Percentiles rank a stretch among this genome's conserved stretches.
Evolutionary conservation across 2,797 vertebrate species (phyloP).

Genomic region (Lutjanus argentimaculatus): DNA sequence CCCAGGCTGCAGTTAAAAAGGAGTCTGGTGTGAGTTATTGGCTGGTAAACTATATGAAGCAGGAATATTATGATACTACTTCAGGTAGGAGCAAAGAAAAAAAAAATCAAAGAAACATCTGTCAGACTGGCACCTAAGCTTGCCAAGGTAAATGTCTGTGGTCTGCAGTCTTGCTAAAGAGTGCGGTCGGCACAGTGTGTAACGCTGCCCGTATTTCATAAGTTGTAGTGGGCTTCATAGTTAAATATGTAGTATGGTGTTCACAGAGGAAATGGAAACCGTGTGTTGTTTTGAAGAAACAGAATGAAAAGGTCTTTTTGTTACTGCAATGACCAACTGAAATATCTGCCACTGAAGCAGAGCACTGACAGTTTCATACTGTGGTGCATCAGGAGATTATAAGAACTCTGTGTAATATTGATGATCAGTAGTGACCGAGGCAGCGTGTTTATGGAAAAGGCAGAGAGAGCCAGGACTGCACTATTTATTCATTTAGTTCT

Average conservation of each 20-base stretch:
- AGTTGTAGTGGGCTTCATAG: slow-evolving; percentile 42
- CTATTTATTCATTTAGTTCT: slow-evolving; percentile 24
- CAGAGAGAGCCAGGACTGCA: slow-evolving; percentile 7
- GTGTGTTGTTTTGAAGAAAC: slow-evolving; percentile 63
- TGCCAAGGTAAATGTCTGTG: slow-evolving; percentile 72
- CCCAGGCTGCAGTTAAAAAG: not conserved
- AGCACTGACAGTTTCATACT: slow-evolving; percentile 30
- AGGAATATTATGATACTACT: slow-evolving; percentile 32
- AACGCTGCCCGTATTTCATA: slow-evolving; percentile 54
- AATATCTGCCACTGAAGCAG: slow-evolving; percentile 45
- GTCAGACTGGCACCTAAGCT: slow-evolving; percentile 22
- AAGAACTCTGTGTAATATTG: slow-evolving; percentile 26
- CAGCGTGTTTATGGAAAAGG: slow-evolving; percentile 28
- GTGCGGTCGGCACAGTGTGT: slow-evolving; percentile 35
- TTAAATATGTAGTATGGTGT: slow-evolving; percentile 43
- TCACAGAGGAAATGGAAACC: slow-evolving; percentile 72
- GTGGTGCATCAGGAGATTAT: slow-evolving; percentile 10
- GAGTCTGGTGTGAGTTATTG: slow-evolving; percentile 14
- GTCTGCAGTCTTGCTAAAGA: slow-evolving; percentile 37
- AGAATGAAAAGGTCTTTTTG: slow-evolving; percentile 67
- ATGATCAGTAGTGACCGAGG: slow-evolving; percentile 2
- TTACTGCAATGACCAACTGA: slow-evolving; percentile 47
- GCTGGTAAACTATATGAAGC: slow-evolving; percentile 17
- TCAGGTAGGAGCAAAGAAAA: slow-evolving; percentile 38
- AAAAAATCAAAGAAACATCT: slow-evolving; percentile 46